These are phyloP conservation scores for Paratilapia polleni DNA, from an alignment of 2,113 vertebrate species.

Conservation along the genomic window DNA sequence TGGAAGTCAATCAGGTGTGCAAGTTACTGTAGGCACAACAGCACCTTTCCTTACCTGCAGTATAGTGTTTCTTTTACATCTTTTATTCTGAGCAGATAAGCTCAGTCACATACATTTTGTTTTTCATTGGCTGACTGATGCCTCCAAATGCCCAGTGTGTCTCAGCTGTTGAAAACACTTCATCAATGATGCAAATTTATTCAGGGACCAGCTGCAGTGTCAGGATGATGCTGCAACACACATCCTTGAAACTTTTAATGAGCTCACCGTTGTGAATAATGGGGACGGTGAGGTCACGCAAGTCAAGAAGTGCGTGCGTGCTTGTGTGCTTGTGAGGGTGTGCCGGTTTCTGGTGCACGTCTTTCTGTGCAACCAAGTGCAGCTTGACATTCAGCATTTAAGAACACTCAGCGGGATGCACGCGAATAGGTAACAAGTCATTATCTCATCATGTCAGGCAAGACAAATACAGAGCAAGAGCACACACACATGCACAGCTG, in stretches of 20 bases:
- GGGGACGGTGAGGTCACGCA: conserved; percentile 41
- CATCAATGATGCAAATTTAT: conserved; percentile 73
- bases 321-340: not conserved
- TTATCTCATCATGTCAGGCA: conserved; percentile 20
- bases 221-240: conserved; percentile 68
- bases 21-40: not conserved
- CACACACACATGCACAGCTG: not conserved
- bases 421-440: conserved; percentile 14
- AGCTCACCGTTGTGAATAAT: conserved; percentile 53
- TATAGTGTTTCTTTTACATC: not conserved
- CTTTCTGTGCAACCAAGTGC: conserved; percentile 11
- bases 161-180: conserved; percentile 46
- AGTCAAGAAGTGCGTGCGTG: conserved; percentile 19
- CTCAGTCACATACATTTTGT: not conserved
- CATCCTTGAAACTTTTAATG: conserved; percentile 73
- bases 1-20: conserved; percentile 5
- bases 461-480: conserved; percentile 16
- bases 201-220: conserved; percentile 71
- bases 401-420: not conserved
- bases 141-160: conserved; percentile 34
- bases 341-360: not conserved
- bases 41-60: not conserved
- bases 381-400: conserved; percentile 24
- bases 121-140: conserved; percentile 34
- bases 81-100: not conserved